Percentiles rank a stretch among this genome's conserved stretches.
These are phyloP conservation scores for Caenorhabditis sinica DNA, from an alignment of 2,888 invertebrate genomes.

Conservation along the genomic window DNA sequence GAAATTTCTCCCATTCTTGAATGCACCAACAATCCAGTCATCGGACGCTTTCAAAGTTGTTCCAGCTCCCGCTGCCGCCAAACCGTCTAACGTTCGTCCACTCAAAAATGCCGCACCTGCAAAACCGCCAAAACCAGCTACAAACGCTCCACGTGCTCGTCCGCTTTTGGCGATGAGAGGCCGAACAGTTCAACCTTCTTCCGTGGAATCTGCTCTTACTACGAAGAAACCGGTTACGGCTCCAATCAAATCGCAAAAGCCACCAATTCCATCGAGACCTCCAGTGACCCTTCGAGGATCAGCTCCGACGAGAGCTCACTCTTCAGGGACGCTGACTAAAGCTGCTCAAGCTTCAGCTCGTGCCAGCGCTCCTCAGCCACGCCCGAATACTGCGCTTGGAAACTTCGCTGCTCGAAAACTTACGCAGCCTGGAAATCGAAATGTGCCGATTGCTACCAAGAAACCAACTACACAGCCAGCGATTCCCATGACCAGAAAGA, in stretches of 20 bases:
- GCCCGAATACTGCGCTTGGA: neutral
- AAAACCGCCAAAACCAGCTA: too few species aligned
- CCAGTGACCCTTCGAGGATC: too few species aligned
- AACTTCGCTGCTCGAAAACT: neutral
- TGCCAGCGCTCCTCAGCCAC: neutral
- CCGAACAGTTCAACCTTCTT: too few species aligned
- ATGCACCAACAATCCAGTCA: slow-evolving; percentile 38
- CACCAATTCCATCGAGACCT: neutral
- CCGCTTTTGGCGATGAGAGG: too few species aligned
- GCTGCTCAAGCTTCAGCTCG: neutral
- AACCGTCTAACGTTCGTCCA: too few species aligned
- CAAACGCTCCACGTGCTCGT: too few species aligned
- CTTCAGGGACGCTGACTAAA: too few species aligned
- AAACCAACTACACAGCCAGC: neutral
- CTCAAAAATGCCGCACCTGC: too few species aligned
- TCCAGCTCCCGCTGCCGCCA: slow-evolving; percentile 36
- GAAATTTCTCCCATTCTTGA: slow-evolving; percentile 59
- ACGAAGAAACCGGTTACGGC: too few species aligned
- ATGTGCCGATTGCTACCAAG: neutral
- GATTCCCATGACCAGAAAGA: neutral
- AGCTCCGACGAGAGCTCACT: too few species aligned
- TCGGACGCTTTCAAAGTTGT: slow-evolving; percentile 25
- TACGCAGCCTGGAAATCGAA: neutral
- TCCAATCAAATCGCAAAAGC: neutral
- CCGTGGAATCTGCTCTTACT: too few species aligned